phyloP scores from a whole-genome alignment of 2,113 vertebrate genomes.

The Podarcis muralis region DNA sequence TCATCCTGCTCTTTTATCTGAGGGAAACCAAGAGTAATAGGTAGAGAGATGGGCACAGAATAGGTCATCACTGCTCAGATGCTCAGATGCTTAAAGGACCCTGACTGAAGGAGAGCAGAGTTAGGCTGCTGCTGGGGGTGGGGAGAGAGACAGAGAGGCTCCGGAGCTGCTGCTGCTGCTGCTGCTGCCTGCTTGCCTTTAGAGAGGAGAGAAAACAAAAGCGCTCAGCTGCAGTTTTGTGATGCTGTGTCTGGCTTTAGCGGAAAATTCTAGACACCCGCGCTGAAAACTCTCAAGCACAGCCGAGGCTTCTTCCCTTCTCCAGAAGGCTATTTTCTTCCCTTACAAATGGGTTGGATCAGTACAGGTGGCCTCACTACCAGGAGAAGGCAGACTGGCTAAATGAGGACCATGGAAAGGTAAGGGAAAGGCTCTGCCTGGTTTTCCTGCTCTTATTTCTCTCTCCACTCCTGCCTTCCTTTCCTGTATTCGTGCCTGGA shows the following conservation, averaged over 20 bases:
- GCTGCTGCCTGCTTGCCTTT: conserved; percentile 40
- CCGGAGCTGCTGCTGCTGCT: conserved; percentile 21
- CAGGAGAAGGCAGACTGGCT: conserved; percentile 71
- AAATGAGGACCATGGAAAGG: conserved; percentile 78
- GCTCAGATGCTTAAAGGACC: conserved; percentile 69
- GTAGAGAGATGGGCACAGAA: conserved; percentile 36
- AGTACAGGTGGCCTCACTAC: conserved; percentile 79
- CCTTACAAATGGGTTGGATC: conserved; percentile 76
- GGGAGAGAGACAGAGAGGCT: conserved; percentile 42
- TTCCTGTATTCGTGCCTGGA: background rate
- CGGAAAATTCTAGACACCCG: conserved; percentile 75
- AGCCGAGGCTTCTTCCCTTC: conserved; percentile 66
- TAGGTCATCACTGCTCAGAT: conserved; percentile 61
- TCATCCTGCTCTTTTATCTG: conserved; percentile 27
- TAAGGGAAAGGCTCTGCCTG: conserved; percentile 64
- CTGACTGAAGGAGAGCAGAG: conserved; percentile 40
- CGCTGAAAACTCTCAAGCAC: conserved; percentile 68
- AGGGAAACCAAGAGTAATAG: conserved; percentile 59
- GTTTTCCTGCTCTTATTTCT: too few relatives aligned
- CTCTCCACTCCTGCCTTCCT: background rate
- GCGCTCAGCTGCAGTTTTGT: conserved; percentile 80
- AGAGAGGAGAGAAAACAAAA: conserved; percentile 81
- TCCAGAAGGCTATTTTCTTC: conserved; percentile 51
- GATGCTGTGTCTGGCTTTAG: conserved; percentile 69
- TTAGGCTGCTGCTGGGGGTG: conserved; percentile 66